These are phyloP conservation scores for Synanthedon tipuliformis DNA, from an alignment of 2,888 invertebrate genomes.

Conservation along the genomic window DNA sequence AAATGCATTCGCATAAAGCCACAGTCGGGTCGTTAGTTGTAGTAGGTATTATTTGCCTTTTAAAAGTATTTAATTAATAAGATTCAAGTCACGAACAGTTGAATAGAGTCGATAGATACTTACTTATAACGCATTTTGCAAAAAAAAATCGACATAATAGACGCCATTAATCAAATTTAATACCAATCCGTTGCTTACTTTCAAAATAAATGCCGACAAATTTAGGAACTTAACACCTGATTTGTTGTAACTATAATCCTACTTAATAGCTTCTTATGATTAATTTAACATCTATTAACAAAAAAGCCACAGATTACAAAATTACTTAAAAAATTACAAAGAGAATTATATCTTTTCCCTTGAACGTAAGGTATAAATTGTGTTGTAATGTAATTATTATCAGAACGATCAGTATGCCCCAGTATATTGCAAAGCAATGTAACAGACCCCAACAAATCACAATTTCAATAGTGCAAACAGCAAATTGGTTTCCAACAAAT, in stretches of 20 bases:
- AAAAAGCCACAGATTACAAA: neutral
- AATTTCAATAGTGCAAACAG: slow-evolving; percentile 37
- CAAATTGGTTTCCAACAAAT: slow-evolving; percentile 61
- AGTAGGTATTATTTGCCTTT: no score
- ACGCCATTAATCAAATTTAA: neutral
- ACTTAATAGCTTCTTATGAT: neutral
- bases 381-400: neutral
- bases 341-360: no score
- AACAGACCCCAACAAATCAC: slow-evolving; percentile 38
- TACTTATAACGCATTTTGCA: no score
- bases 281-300: neutral
- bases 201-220: neutral
- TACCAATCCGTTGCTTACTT: neutral
- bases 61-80: no score
- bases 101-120: no score
- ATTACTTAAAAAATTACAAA: neutral
- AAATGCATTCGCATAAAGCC: no score
- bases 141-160: no score
- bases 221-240: neutral
- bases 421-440: neutral
- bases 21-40: no score
- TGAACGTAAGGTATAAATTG: neutral
- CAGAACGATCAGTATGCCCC: neutral
- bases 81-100: no score
- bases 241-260: neutral